Evolutionary conservation across 2,113 vertebrate species (phyloP).

Genomic region (Rhea pennata): DNA sequence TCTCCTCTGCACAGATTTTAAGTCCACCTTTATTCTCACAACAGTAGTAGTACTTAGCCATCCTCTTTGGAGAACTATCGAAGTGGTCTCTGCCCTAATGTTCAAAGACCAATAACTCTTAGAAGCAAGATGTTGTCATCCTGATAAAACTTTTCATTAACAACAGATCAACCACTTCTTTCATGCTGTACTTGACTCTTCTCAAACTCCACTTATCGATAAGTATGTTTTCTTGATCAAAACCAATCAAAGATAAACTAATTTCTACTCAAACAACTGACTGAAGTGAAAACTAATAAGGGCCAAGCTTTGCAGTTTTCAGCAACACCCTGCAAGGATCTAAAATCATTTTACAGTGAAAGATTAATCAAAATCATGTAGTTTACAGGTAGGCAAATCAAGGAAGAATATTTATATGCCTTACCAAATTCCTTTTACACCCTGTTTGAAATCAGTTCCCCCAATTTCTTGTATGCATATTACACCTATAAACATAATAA

Average conservation of each 20-base stretch:
- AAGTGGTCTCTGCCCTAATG: constrained; percentile 24
- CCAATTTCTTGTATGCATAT: neutral
- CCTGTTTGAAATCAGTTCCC: neutral
- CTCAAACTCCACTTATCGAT: constrained; percentile 58
- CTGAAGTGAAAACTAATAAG: constrained; percentile 9
- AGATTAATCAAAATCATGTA: neutral
- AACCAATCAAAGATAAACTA: constrained; percentile 48
- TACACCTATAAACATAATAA: neutral
- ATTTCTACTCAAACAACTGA: constrained; percentile 17
- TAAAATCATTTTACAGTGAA: neutral
- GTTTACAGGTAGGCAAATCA: neutral
- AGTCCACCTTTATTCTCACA: neutral
- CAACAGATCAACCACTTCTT: constrained; percentile 43
- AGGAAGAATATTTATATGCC: neutral
- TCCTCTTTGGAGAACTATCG: constrained; percentile 17
- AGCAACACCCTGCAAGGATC: neutral
- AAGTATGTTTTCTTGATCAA: constrained; percentile 68
- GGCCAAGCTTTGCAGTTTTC: neutral
- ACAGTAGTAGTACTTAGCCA: neutral
- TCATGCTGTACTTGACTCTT: constrained; percentile 18
- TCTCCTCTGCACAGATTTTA: neutral
- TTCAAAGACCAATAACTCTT: constrained; percentile 32
- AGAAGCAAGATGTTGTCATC: constrained; percentile 33
- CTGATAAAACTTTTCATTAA: constrained; percentile 63
- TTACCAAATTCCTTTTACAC: neutral